These are phyloP conservation scores for Molanna angustata DNA, from an alignment of 2,888 invertebrate genomes.

Conservation along the genomic window DNA sequence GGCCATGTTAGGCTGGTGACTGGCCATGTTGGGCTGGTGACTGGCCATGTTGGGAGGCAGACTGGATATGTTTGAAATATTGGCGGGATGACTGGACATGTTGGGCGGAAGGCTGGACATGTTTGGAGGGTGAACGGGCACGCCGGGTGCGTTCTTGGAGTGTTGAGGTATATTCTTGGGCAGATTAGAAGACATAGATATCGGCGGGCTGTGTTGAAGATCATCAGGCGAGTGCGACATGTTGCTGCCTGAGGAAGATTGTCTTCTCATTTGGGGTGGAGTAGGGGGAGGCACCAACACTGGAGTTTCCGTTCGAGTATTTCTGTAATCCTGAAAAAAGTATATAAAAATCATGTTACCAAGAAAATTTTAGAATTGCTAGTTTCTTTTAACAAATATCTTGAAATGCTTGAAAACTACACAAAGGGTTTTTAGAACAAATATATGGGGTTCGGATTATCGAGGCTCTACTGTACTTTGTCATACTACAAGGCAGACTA, in stretches of 20 bases:
- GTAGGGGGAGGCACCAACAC: constrained; percentile 17
- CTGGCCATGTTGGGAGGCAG: constrained; percentile 11
- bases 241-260: no score
- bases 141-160: not conserved
- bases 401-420: no score
- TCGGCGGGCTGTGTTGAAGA: not conserved
- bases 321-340: constrained; percentile 38
- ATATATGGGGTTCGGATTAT: no score
- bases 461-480: no score
- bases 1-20: constrained; percentile 9
- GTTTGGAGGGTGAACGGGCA: not conserved
- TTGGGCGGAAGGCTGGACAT: constrained; percentile 10
- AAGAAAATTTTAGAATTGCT: not conserved
- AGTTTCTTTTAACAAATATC: no score
- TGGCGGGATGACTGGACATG: constrained; percentile 1
- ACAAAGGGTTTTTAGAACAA: no score
- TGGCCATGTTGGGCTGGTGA: constrained; percentile 8
- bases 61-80: constrained; percentile 4
- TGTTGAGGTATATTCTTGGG: constrained; percentile 1
- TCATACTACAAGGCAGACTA: no score
- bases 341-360: not conserved
- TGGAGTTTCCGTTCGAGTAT: constrained; percentile 11
- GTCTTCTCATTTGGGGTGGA: constrained; percentile 5
- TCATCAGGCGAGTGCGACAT: not conserved
- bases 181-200: no score